A percentile compares a stretch with the other conserved stretches of the same genome.
These are phyloP conservation scores for Philaenus spumarius DNA, from an alignment of 1,140 invertebrate genomes.

Conservation along the genomic window DNA sequence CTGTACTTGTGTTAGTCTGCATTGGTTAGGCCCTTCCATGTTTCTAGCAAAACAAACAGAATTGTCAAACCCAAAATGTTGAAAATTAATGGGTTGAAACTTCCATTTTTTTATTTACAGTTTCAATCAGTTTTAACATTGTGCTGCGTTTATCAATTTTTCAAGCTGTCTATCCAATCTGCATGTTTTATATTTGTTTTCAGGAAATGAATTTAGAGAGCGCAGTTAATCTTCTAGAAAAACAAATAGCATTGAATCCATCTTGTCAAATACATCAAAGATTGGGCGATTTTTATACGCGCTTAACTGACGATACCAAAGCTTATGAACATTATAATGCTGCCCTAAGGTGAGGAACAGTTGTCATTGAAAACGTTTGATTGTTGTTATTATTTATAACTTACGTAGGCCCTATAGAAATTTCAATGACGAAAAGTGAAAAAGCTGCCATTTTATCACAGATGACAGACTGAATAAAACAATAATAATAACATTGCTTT, in stretches of 20 bases:
- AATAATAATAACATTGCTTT: no score
- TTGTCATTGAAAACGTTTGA: not conserved
- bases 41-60: no score
- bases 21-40: no score
- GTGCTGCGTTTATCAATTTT: no score
- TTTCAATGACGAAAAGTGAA: not conserved
- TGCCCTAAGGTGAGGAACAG: constrained; percentile 53
- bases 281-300: constrained; percentile 54
- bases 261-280: constrained; percentile 61
- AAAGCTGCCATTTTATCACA: not conserved
- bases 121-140: no score
- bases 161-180: no score
- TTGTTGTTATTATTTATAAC: constrained; percentile 4
- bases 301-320: constrained; percentile 55
- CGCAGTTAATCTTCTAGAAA: constrained; percentile 51
- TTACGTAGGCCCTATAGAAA: not conserved
- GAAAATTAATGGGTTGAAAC: no score
- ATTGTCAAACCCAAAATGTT: no score
- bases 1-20: no score
- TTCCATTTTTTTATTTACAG: no score
- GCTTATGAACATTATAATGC: constrained; percentile 64
- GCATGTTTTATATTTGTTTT: no score
- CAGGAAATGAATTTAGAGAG: constrained; percentile 53
- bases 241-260: constrained; percentile 53
- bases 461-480: constrained; percentile 2